Conservation (phyloP, 2,888 invertebrate genomes). For the Pemphredon lugubris region DNA sequence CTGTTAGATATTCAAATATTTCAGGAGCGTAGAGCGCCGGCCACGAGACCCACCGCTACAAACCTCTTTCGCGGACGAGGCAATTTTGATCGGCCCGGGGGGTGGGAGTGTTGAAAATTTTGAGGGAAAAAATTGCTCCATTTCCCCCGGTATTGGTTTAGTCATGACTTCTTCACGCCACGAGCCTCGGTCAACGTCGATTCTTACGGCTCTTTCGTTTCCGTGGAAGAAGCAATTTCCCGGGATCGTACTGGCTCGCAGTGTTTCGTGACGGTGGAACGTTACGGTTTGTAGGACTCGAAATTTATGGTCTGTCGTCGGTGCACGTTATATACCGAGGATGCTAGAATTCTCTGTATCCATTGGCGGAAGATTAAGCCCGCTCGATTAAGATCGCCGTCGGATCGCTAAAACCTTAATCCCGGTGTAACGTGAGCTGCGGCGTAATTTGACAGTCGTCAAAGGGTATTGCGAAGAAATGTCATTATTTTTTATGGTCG, state of each 20-base stretch:
- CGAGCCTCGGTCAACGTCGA: too few relatives aligned
- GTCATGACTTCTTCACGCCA: too few relatives aligned
- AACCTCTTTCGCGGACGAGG: background rate
- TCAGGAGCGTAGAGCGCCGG: slow-evolving; percentile 52
- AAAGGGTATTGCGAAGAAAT: too few relatives aligned
- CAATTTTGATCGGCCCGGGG: too few relatives aligned
- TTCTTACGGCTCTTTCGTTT: too few relatives aligned
- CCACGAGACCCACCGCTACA: slow-evolving; percentile 1
- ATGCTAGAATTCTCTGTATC: slow-evolving; percentile 23
- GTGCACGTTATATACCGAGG: slow-evolving; percentile 1
- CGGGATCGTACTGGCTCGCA: too few relatives aligned
- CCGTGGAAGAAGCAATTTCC: too few relatives aligned
- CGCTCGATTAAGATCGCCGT: slow-evolving; percentile 42
- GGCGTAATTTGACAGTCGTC: too few relatives aligned
- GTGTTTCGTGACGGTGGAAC: slow-evolving; percentile 35
- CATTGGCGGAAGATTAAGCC: slow-evolving; percentile 31
- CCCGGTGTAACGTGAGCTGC: slow-evolving; percentile 7
- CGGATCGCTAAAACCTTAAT: slow-evolving; percentile 40
- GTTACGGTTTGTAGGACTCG: slow-evolving; percentile 22
- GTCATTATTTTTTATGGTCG: too few relatives aligned
- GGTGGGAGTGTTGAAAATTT: too few relatives aligned
- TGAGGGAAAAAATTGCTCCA: too few relatives aligned
- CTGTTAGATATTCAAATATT: slow-evolving; percentile 58
- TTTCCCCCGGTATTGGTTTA: too few relatives aligned
- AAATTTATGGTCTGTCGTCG: slow-evolving; percentile 45